Evolutionary conservation across 2,113 vertebrate genomes (phyloP).

Genomic region (Bostrychus sinensis): DNA sequence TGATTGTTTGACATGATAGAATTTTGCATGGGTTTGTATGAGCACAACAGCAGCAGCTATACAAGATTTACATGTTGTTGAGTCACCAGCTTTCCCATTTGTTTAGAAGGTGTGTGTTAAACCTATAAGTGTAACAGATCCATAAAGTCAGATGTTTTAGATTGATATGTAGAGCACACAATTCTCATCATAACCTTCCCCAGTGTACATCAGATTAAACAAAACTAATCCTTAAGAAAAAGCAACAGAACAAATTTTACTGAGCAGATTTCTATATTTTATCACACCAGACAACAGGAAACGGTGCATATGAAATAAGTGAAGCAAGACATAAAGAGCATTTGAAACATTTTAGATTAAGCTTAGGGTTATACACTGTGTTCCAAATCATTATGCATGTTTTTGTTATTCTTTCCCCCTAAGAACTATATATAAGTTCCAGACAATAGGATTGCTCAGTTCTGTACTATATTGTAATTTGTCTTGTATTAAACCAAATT

Average conservation of each 20-base stretch:
- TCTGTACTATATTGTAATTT: too few relatives aligned
- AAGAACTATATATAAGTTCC: too few relatives aligned
- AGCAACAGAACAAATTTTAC: neutral
- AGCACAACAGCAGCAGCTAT: neutral
- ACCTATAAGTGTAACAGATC: neutral
- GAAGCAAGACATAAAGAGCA: too few relatives aligned
- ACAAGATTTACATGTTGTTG: neutral
- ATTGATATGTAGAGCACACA: neutral
- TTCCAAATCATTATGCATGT: too few relatives aligned
- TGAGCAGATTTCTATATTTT: neutral
- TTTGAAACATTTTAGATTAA: too few relatives aligned
- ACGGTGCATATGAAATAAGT: too few relatives aligned
- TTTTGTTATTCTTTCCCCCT: too few relatives aligned
- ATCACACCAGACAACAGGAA: neutral
- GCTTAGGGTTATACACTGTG: too few relatives aligned
- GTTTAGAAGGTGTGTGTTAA: too few relatives aligned
- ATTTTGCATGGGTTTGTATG: neutral
- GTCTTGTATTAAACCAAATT: too few relatives aligned
- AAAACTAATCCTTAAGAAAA: neutral
- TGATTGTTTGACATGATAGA: too few relatives aligned
- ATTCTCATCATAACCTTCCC: neutral
- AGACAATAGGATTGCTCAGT: too few relatives aligned
- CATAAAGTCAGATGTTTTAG: neutral
- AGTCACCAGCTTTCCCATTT: neutral
- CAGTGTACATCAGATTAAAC: conserved; percentile 2